Conservation (phyloP, 2,797 vertebrate genomes). For the Cetoscarus ocellatus region DNA sequence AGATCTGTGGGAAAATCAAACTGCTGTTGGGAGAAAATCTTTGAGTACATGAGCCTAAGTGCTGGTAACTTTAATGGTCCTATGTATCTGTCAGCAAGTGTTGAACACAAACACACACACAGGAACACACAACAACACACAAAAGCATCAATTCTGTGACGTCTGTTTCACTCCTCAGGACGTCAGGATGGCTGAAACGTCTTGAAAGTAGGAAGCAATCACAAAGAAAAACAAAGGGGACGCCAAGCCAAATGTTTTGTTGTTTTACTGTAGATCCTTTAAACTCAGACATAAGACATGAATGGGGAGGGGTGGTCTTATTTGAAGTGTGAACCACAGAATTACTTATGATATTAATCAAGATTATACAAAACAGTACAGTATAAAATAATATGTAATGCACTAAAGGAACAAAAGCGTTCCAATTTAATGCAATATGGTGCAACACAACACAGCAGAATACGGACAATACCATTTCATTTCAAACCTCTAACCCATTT, state of each 20-base stretch:
- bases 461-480: too few species aligned
- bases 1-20: constrained; percentile 48
- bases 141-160: constrained; percentile 3
- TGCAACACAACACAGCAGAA: too few species aligned
- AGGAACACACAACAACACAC: constrained; percentile 3
- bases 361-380: too few species aligned
- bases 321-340: neutral
- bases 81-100: constrained; percentile 41
- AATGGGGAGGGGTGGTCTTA: neutral
- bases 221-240: constrained; percentile 37
- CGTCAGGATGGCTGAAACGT: constrained; percentile 20
- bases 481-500: too few species aligned
- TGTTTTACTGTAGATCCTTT: constrained; percentile 42
- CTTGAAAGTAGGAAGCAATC: constrained; percentile 51
- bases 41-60: constrained; percentile 51
- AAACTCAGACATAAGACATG: constrained; percentile 13
- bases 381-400: too few species aligned
- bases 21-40: constrained; percentile 41
- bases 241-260: constrained; percentile 8
- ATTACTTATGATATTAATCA: too few species aligned
- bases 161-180: constrained; percentile 25
- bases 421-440: too few species aligned
- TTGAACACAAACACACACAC: constrained; percentile 30
- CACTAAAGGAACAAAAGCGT: too few species aligned
- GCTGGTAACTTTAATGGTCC: constrained; percentile 60